phyloP scores from a whole-genome alignment of 1,140 invertebrate species.

The Zaprionus tsacasi region DNA sequence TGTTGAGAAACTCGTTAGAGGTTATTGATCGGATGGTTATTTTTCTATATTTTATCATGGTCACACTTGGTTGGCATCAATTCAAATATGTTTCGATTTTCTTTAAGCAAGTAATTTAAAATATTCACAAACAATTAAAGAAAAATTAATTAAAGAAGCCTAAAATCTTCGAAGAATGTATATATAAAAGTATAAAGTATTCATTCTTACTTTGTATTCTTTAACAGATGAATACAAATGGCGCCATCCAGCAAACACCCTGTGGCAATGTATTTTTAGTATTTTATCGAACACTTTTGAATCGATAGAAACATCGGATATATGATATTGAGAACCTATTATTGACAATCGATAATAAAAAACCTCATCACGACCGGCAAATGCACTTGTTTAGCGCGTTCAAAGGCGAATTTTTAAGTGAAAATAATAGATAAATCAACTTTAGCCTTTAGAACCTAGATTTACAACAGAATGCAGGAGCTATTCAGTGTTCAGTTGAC shows the following conservation, averaged over 20 bases:
- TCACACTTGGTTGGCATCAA: not conserved
- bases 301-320: constrained; percentile 1
- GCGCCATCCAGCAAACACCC: not conserved
- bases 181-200: not conserved
- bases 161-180: too few relatives aligned
- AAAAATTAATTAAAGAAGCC: too few relatives aligned
- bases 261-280: not conserved
- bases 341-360: constrained; percentile 13
- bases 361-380: constrained; percentile 53
- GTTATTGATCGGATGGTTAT: not conserved
- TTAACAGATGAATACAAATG: not conserved
- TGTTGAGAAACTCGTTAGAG: constrained; percentile 2
- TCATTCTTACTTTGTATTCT: not conserved
- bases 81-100: not conserved
- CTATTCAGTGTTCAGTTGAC: constrained; percentile 71
- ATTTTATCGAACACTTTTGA: not conserved
- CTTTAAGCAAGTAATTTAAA: not conserved
- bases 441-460: not conserved
- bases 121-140: not conserved
- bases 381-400: constrained; percentile 50
- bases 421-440: constrained; percentile 3
- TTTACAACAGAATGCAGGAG: constrained; percentile 51
- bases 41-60: not conserved
- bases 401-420: constrained; percentile 21
- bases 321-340: not conserved